Evolutionary conservation across 2,113 vertebrate genomes (phyloP).

Genomic region (Mobula hypostoma): DNA sequence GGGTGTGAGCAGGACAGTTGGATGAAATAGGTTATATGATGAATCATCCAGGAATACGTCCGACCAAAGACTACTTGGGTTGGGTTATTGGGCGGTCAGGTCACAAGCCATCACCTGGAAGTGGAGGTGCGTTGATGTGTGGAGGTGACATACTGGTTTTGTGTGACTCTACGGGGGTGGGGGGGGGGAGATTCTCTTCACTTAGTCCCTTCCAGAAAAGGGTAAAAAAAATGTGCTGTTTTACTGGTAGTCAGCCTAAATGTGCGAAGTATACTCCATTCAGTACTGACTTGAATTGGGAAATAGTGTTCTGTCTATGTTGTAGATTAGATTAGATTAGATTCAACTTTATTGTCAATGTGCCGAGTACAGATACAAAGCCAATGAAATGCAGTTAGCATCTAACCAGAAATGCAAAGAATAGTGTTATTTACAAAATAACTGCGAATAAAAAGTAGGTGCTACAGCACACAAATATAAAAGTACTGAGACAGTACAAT

Average conservation of each 20-base stretch:
- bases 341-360: too few species aligned
- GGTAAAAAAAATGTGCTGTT: neutral
- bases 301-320: neutral
- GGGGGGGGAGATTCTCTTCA: neutral
- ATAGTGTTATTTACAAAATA: too few species aligned
- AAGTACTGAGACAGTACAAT: too few species aligned
- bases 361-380: too few species aligned
- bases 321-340: too few species aligned
- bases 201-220: neutral
- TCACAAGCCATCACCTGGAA: neutral
- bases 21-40: neutral
- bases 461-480: too few species aligned
- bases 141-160: neutral
- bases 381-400: too few species aligned
- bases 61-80: neutral
- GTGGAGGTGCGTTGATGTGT: neutral
- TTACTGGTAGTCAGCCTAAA: neutral
- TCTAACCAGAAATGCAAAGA: too few species aligned
- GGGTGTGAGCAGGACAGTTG: neutral
- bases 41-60: neutral
- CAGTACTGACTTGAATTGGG: neutral
- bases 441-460: too few species aligned
- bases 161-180: neutral
- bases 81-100: neutral
- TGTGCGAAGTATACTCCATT: neutral